Percentiles rank a stretch among this genome's conserved stretches.
phyloP scores from a whole-genome alignment of 2,797 vertebrate genomes.

The Helarctos malayanus region DNA sequence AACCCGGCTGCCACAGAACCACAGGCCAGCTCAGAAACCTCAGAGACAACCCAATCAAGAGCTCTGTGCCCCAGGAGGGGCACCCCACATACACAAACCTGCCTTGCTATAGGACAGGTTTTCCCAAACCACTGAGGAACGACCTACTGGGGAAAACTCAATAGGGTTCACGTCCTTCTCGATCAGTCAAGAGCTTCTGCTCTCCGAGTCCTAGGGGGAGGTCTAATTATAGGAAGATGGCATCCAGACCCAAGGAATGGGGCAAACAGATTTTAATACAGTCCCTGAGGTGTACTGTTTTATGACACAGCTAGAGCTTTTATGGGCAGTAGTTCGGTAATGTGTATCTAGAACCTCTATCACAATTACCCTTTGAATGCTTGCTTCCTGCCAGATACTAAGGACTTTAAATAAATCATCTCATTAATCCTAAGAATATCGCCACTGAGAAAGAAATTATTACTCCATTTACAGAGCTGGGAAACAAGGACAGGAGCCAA shows the following conservation, averaged over 20 bases:
- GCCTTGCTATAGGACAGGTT: background rate
- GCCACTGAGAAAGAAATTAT: background rate
- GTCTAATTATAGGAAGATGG: background rate
- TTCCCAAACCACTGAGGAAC: background rate
- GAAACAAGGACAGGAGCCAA: background rate
- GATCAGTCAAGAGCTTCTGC: background rate
- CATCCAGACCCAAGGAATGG: background rate
- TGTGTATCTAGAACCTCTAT: background rate
- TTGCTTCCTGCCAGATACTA: slow-evolving; percentile 16
- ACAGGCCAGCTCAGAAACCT: background rate
- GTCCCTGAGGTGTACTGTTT: background rate
- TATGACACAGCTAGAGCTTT: background rate
- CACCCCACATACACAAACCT: background rate
- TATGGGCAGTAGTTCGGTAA: background rate
- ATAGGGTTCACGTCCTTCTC: background rate
- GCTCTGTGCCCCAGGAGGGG: accelerated
- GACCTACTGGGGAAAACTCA: background rate
- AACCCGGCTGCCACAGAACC: background rate
- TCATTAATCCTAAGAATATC: background rate
- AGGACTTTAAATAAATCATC: slow-evolving; percentile 53
- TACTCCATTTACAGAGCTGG: background rate
- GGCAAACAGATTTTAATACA: background rate
- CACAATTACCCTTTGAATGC: background rate
- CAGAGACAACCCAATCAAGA: background rate
- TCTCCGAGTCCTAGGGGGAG: background rate